Evolutionary conservation across 1,140 invertebrate species (phyloP).

Genomic region (Drosophila repletoides): DNA sequence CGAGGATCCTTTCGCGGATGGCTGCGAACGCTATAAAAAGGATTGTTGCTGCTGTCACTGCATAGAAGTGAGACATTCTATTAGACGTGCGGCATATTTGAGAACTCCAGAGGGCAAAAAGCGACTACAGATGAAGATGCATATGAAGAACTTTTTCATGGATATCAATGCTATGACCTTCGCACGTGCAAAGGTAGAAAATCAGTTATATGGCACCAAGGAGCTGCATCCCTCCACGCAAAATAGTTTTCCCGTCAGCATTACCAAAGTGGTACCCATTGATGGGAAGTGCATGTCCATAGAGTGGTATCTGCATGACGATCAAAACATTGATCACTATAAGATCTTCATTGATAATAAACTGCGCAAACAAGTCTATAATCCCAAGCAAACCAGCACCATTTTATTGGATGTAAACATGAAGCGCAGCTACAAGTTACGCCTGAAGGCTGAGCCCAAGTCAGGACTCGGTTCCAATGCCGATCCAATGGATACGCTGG

Average conservation of each 20-base stretch:
- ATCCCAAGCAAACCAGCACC: slow-evolving; percentile 21
- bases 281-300: slow-evolving; percentile 31
- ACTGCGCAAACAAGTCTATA: slow-evolving; percentile 31
- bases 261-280: slow-evolving; percentile 32
- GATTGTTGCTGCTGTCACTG: slow-evolving; percentile 60
- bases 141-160: slow-evolving; percentile 58
- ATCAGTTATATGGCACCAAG: slow-evolving; percentile 19
- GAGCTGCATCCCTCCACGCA: slow-evolving; percentile 4
- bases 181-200: slow-evolving; percentile 19
- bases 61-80: slow-evolving; percentile 29
- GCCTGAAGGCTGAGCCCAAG: slow-evolving; percentile 35
- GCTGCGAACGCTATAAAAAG: slow-evolving; percentile 32
- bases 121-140: slow-evolving; percentile 39
- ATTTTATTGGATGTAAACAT: slow-evolving; percentile 50
- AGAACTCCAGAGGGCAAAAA: slow-evolving; percentile 46
- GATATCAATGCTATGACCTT: slow-evolving; percentile 47
- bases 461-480: neutral
- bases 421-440: slow-evolving; percentile 27
- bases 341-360: slow-evolving; percentile 44
- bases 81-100: slow-evolving; percentile 25
- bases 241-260: slow-evolving; percentile 37
- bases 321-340: slow-evolving; percentile 44
- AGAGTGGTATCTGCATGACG: slow-evolving; percentile 54
- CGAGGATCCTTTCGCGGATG: neutral
- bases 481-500: slow-evolving; percentile 29